Evolutionary conservation across 2,113 vertebrate genomes (phyloP).

Genomic region (Odocoileus virginianus): DNA sequence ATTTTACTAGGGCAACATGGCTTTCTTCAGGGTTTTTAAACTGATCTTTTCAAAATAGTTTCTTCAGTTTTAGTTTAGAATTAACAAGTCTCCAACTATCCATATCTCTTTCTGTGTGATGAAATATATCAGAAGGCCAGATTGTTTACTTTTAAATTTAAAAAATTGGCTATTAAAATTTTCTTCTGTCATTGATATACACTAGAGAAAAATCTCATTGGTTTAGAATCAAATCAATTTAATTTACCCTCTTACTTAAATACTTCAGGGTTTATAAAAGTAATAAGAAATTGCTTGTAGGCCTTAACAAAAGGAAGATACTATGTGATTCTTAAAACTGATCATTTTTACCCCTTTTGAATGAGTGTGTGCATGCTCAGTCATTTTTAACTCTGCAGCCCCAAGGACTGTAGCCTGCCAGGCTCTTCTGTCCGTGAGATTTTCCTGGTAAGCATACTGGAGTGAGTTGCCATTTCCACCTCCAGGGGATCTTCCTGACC

Average conservation of each 20-base stretch:
- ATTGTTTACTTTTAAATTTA: background rate
- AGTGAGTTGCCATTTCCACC: background rate
- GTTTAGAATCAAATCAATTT: background rate
- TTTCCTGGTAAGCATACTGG: background rate
- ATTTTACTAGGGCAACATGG: background rate
- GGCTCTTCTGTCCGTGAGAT: background rate
- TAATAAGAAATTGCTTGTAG: background rate
- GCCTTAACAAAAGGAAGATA: background rate
- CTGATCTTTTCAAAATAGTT: background rate
- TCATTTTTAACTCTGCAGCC: background rate
- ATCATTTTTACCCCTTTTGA: background rate
- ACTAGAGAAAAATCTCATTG: background rate
- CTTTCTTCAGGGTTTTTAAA: background rate
- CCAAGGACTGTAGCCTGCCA: background rate
- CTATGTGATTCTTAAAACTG: background rate
- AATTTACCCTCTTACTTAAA: background rate
- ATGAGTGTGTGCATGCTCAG: background rate
- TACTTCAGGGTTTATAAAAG: background rate
- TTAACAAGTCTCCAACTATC: background rate
- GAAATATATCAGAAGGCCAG: background rate
- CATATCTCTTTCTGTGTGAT: background rate
- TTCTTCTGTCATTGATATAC: background rate
- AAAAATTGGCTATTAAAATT: background rate
- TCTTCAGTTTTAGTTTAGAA: background rate
- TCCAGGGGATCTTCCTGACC: background rate